A percentile compares a stretch with the other conserved stretches of the same genome.
phyloP scores from a whole-genome alignment of 37 sponge, comb jelly and placozoan genomes.

The Halisarca cf. caerulea region DNA sequence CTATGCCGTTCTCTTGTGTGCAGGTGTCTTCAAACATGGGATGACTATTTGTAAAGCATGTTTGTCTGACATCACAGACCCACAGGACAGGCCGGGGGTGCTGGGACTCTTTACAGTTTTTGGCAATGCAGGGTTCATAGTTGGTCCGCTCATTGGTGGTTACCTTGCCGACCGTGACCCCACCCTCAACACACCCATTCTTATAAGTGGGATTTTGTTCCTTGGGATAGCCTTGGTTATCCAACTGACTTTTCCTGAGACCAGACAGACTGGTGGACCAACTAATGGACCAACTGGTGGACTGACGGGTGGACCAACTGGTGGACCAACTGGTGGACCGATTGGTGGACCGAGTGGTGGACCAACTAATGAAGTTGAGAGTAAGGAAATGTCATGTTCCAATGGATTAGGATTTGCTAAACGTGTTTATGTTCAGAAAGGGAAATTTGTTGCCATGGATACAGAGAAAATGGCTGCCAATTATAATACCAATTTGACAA shows the following conservation, averaged over 20 bases:
- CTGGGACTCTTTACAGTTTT: slow-evolving; percentile 58
- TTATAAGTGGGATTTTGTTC: slow-evolving; percentile 5
- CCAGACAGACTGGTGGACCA: not conserved
- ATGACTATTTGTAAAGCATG: slow-evolving; percentile 55
- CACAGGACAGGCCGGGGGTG: slow-evolving; percentile 30
- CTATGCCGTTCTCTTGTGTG: not conserved
- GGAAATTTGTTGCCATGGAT: not conserved
- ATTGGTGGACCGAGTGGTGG: no score
- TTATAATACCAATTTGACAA: not conserved
- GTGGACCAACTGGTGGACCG: no score
- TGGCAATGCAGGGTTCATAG: slow-evolving; percentile 72
- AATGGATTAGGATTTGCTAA: no score
- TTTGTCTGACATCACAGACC: slow-evolving; percentile 52
- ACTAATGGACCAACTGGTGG: no score
- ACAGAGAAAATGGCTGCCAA: not conserved
- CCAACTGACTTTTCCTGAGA: not conserved
- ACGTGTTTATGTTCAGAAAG: not conserved
- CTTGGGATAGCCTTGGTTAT: not conserved
- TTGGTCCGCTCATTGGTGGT: slow-evolving; percentile 69
- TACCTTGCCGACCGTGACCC: slow-evolving; percentile 66
- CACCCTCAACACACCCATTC: slow-evolving; percentile 26
- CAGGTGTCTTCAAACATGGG: slow-evolving; percentile 77
- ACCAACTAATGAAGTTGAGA: not conserved
- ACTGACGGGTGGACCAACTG: no score
- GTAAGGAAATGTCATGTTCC: not conserved